Evolutionary conservation across 1,140 invertebrate species (phyloP), one percentile per base, ranked within the genome.

Genomic region (Zaprionus gabonicus): DNA sequence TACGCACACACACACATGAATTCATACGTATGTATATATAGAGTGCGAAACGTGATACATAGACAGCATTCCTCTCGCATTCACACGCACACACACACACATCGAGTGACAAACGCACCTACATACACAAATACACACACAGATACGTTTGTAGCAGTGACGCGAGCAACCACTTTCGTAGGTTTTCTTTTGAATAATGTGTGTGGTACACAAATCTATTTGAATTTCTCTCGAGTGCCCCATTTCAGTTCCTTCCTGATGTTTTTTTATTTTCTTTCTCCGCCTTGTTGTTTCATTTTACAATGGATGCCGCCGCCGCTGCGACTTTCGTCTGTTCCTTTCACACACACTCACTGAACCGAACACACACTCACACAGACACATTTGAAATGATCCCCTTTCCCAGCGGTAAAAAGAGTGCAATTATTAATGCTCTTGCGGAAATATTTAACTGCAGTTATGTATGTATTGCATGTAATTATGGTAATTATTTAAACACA

Each of bases 131-230:
- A 55, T 55, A 23, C 25, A 62, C 27, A 63, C 25, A 28, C 60
- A 81, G 36, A 69, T 63, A 69, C 51, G 64, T 55, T 73, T 28
- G 68, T 71, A 83, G 63, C 74, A 83, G 76, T 77, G 75, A 73
- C 75, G 75, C 75, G 70, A 88, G 85, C 84, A 88, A 88, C 84
- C 84, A 88, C 84, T 88, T 86, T 86, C 84, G 64, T 86, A 88
- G 77, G 76, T 86, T 86, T 86, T 82, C 81, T 83, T 83, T 83
- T 62, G 58, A 82, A 58, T 80, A 75, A 69, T 82, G 69, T 85
- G 69, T 85, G 76, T 85, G 76, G 71, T 77, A 81, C 67, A 86
- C 73, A 74, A 76, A 71, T 73, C 63, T 83, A 59, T 86, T 78
- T 74, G 38, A 49, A 69, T 76, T 71, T 71, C 44, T 75, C 57